Base-by-base conservation (phyloP, 1,140 invertebrate species). In the Lordiphosa stackelbergi region DNA sequence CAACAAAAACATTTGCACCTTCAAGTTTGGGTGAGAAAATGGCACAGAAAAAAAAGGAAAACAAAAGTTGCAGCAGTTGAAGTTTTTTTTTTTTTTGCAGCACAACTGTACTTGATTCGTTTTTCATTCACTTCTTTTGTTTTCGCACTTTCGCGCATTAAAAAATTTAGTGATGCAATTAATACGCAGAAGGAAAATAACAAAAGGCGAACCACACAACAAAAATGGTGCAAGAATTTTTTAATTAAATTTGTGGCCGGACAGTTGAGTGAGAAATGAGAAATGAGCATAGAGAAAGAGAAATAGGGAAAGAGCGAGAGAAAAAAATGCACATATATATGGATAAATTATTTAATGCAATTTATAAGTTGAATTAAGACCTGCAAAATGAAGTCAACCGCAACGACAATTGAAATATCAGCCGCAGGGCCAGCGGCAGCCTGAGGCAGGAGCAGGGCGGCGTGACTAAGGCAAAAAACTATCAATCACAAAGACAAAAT, bases 131-230 rank as follows among this genome's bases (percentile, higher is more conserved):
- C 55, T 63, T 47, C 46, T 66, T 60, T 75, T 63, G 66, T 75
- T 58, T 83, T 79, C 77, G 71, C 75, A 79, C 75, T 79, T 75
- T 71, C 66, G 77, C 75, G 77, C 75, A 79, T 79, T 81, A 71
- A 75, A 79, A 71, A 81, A 71, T 71, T 79, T 83, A 81, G 75
- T 75, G 72, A 79, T 79, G 75, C 75, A 79, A 79, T 81, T 79
- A 79, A 79, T 79, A 58, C 66, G 74, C 63, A 45, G 58, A 73
- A 69, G 69, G 42, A 55, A 56, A 66, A 58, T 42, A 66, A 66
- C 63, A 66, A 66, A 64, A 57, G 63, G 41, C 13, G 43, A 49
- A 12, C 16, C 2, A 42, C 2, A 42, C n/a, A 34, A 34, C 16
- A 36, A 36, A 79, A 81, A 75, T 79, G 68, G 53, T 83, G 75